These are phyloP conservation scores for Pempheris klunzingeri DNA, from an alignment of 2,797 vertebrate species.

Conservation along the genomic window DNA sequence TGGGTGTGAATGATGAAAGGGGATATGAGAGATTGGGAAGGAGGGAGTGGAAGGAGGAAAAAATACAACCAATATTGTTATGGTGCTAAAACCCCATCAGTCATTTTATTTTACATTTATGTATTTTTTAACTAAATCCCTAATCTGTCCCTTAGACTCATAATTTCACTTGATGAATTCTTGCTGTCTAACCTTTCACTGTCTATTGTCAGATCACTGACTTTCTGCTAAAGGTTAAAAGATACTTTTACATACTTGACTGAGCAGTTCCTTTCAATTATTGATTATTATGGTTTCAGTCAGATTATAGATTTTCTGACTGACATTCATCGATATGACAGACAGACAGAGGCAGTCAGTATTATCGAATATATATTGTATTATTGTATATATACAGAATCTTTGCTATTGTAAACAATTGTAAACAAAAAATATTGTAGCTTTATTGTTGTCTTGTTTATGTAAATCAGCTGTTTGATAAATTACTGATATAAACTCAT, in stretches of 20 bases:
- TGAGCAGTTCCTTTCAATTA: slow-evolving; percentile 11
- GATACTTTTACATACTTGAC: slow-evolving; percentile 3
- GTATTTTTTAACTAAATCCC: slow-evolving; percentile 2
- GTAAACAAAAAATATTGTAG: neutral
- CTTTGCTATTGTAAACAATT: neutral
- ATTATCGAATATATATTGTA: neutral
- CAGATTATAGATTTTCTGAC: slow-evolving; percentile 35
- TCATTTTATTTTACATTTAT: slow-evolving; percentile 9
- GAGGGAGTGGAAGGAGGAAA: neutral
- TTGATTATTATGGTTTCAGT: slow-evolving; percentile 26
- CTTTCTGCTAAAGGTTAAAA: slow-evolving; percentile 1
- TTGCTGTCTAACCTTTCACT: neutral
- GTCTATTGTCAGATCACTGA: slow-evolving; percentile 2
- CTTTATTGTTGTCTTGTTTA: neutral
- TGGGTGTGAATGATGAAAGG: slow-evolving; percentile 35
- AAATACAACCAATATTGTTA: neutral
- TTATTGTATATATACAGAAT: too few species aligned
- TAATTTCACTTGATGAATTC: neutral
- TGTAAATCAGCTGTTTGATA: neutral
- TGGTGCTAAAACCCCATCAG: neutral
- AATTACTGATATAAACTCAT: neutral
- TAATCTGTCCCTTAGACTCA: neutral
- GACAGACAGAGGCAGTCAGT: neutral
- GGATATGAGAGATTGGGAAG: slow-evolving; percentile 9
- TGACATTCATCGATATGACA: slow-evolving; percentile 19